phyloP scores from a whole-genome alignment of 2,113 vertebrate species.

The Dissostichus mawsoni region DNA sequence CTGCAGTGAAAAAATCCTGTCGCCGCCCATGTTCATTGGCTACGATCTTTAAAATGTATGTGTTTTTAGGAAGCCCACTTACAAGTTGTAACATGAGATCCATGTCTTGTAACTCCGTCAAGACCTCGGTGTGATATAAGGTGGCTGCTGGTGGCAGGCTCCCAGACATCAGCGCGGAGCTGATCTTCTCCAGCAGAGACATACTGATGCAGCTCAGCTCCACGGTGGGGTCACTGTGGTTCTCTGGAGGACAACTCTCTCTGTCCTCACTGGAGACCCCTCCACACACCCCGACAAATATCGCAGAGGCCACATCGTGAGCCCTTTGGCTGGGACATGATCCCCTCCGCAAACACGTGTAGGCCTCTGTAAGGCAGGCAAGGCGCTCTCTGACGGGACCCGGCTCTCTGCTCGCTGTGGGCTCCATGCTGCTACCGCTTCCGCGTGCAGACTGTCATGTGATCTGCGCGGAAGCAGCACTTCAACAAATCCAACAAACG shows the following conservation, averaged over 20 bases:
- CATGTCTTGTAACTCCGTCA: conserved; percentile 75
- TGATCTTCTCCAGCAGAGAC: conserved; percentile 84
- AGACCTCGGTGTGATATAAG: conserved; percentile 76
- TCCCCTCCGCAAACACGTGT: conserved; percentile 78
- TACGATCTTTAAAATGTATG: neutral
- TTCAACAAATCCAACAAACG: neutral
- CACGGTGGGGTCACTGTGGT: neutral
- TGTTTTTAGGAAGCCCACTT: conserved; percentile 55
- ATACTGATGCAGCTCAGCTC: conserved; percentile 84
- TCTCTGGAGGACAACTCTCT: neutral
- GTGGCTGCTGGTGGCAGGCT: conserved; percentile 25
- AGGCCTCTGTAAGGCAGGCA: conserved; percentile 75
- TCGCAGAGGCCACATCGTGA: conserved; percentile 63
- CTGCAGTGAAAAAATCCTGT: too few species aligned
- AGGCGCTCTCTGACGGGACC: accelerated
- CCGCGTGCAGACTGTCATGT: conserved; percentile 4
- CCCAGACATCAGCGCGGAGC: conserved; percentile 55
- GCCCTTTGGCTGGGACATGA: conserved; percentile 62
- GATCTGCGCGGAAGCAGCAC: conserved; percentile 44
- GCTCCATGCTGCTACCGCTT: conserved; percentile 22
- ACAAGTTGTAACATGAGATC: conserved; percentile 86
- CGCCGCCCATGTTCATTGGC: too few species aligned
- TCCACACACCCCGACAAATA: conserved; percentile 60
- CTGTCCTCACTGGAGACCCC: neutral
- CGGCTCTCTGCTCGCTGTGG: neutral